Evolutionary conservation across 2,797 vertebrate genomes (phyloP).

Genomic region (Xiphorhynchus erythropygius): DNA sequence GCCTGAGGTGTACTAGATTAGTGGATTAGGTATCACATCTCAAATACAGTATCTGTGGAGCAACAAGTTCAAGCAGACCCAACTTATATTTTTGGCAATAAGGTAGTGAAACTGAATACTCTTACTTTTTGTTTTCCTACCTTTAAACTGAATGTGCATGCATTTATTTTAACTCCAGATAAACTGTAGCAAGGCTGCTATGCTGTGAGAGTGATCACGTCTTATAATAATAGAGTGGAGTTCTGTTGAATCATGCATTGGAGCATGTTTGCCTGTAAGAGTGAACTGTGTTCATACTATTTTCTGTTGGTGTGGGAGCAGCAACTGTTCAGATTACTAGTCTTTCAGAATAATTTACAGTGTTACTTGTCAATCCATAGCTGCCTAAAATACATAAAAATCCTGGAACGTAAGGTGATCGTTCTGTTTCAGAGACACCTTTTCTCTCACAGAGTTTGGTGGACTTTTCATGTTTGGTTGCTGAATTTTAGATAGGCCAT

Average conservation of each 20-base stretch:
- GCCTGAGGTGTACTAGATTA: constrained; percentile 58
- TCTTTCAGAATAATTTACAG: constrained; percentile 4
- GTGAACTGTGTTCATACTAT: neutral
- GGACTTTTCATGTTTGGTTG: neutral
- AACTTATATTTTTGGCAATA: neutral
- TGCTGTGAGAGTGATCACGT: neutral
- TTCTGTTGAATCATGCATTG: neutral
- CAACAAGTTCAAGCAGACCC: constrained; percentile 5
- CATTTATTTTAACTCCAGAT: constrained; percentile 1
- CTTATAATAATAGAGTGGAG: neutral
- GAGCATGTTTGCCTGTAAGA: neutral
- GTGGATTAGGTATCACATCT: constrained; percentile 35
- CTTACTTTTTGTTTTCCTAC: neutral
- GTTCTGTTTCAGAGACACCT: neutral
- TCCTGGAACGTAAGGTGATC: neutral
- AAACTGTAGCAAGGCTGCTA: neutral
- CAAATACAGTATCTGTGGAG: constrained; percentile 33
- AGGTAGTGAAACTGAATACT: neutral
- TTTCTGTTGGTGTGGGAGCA: constrained; percentile 26
- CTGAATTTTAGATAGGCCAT: neutral
- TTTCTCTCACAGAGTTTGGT: neutral
- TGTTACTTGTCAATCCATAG: neutral
- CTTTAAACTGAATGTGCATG: neutral
- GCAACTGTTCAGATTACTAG: neutral
- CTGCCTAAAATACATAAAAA: neutral